Evolutionary conservation across 53 echinoderm and acorn worm species (phyloP).

Genomic region (Crossaster papposus): DNA sequence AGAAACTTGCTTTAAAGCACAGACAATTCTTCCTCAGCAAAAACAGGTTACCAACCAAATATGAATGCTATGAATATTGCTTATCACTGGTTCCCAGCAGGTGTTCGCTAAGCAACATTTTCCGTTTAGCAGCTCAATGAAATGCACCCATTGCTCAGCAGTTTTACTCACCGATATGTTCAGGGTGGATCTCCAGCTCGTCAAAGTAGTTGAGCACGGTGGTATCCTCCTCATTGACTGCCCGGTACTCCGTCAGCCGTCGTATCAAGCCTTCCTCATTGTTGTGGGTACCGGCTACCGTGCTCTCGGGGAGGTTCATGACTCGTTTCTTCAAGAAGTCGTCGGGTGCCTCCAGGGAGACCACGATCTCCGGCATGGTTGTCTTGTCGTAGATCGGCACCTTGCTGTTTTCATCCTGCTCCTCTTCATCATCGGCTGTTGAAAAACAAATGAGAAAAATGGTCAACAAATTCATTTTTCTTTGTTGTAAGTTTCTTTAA

Average conservation of each 20-base stretch:
- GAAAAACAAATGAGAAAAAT: background rate
- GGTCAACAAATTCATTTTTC: background rate
- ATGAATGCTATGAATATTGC: too few species aligned
- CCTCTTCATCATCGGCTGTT: slow-evolving; percentile 94
- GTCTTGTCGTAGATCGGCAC: slow-evolving; percentile 84
- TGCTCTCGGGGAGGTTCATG: slow-evolving; percentile 95
- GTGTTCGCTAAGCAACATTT: too few species aligned
- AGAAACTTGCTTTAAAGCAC: background rate
- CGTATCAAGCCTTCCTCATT: slow-evolving; percentile 91
- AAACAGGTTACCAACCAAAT: too few species aligned
- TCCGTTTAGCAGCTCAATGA: too few species aligned
- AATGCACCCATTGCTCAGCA: background rate
- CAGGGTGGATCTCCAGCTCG: slow-evolving; percentile 96
- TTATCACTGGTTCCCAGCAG: too few species aligned
- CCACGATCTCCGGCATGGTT: slow-evolving; percentile 94
- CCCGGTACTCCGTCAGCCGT: slow-evolving; percentile 82
- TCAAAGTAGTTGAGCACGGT: slow-evolving; percentile 99
- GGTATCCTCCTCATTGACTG: slow-evolving; percentile 93
- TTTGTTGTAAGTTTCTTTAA: background rate
- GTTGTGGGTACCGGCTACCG: slow-evolving; percentile 94
- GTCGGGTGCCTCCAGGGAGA: slow-evolving; percentile 84
- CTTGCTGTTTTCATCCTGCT: slow-evolving; percentile 90
- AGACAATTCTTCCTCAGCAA: too few species aligned
- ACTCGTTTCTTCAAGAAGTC: slow-evolving; percentile 94
- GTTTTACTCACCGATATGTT: slow-evolving; percentile 85